Base-by-base conservation (phyloP, 2,797 vertebrate genomes). In the Sebastes umbrosus region DNA sequence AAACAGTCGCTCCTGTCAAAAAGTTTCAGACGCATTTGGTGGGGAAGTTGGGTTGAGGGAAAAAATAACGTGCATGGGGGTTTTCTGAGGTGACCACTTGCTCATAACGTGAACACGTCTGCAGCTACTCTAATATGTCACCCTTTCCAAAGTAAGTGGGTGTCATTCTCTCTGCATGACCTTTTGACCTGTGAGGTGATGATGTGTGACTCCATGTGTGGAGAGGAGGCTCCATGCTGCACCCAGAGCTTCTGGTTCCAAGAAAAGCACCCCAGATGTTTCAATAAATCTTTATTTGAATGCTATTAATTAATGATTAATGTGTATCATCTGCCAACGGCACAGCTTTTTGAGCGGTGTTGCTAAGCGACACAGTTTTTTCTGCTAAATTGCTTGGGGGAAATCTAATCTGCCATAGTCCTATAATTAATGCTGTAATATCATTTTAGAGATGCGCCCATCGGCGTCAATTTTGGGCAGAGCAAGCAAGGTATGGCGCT, bases 401-500 rank as follows among this genome's bases (percentile, higher is more conserved):
- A 73, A 86, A 83, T 93, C 83, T 88, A 91, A 94, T 92, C 88
- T 90, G 70, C 83, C 73, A 79, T 71, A 89, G 88, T 87, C 84
- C 88, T 87, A 85, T 89, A 93, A 93, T 93, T 92, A 88, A 91
- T 87, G 86, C 85, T 67, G 72, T 87, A 87, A 88, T 90, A 82
- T 89, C 3, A 86, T 92, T 89, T 85, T 39, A 39, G 72, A 84
- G 77, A 85, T 80, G 87, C 90, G 66, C 79, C 88, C 91, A 89
- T 88, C 68, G 85, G 88, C 87, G 64, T 77, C 77, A 60, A 36
- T 90, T 83, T 88, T 16, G 70, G 73, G 79, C n/a, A 32, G 74
- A 39, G 5, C 36, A 39, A 81, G 77, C 72, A 72, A 77, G 77
- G 73, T 79, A 82, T 89, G 89, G 88, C 87, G 73, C 72, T 9